Evolutionary conservation across 2,797 vertebrate genomes (phyloP).

Genomic region (Rhincodon typus): DNA sequence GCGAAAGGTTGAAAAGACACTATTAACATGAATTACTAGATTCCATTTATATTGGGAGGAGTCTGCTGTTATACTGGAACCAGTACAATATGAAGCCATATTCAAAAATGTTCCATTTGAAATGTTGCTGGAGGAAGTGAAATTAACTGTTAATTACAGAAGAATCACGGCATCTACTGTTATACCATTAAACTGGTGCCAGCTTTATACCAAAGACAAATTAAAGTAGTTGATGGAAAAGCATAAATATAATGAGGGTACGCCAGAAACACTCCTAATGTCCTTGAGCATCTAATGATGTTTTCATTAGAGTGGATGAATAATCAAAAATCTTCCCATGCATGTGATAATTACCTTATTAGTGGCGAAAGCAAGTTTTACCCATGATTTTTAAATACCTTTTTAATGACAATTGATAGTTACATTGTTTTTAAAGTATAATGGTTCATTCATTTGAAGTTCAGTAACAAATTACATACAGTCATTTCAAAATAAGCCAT

Average conservation of each 20-base stretch:
- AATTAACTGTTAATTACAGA: background rate
- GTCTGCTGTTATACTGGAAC: background rate
- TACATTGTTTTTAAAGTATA: background rate
- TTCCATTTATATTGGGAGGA: background rate
- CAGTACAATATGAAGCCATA: background rate
- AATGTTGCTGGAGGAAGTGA: background rate
- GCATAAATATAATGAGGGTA: background rate
- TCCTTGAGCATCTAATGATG: background rate
- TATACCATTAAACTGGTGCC: background rate
- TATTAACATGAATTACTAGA: background rate
- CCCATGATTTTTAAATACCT: background rate
- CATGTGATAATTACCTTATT: background rate
- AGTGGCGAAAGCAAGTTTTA: background rate
- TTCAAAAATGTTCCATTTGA: background rate
- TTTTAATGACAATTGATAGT: background rate
- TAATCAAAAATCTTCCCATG: background rate
- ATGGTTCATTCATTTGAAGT: background rate
- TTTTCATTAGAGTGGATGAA: background rate
- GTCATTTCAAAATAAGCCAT: slow-evolving; percentile 9
- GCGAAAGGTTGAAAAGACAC: background rate
- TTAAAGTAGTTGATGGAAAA: background rate
- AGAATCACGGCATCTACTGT: background rate
- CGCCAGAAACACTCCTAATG: background rate
- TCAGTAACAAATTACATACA: background rate
- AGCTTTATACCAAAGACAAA: background rate